Base-by-base conservation (phyloP, 1,140 invertebrate species). In the Philopotamus ludificatus region DNA sequence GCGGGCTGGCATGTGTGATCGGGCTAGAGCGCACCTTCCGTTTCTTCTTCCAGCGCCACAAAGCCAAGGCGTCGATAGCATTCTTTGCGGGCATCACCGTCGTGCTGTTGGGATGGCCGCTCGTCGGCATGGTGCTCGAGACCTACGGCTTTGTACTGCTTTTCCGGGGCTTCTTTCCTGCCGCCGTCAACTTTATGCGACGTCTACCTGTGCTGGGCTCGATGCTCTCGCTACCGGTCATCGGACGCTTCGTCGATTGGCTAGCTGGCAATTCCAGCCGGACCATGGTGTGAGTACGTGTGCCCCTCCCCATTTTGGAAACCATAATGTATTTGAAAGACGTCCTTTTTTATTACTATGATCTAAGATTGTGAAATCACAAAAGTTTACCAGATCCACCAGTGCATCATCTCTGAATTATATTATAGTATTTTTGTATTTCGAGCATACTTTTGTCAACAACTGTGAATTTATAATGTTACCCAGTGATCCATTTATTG, bases 21-120 rank as follows among this genome's bases (percentile, higher is more conserved):
- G 97, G 97, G 1, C 82, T 98, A 34, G 91, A 96, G 79, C 83
- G 96, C 75, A 99, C 97, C 22, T 89, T 98, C 71, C 87, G 91
- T 74, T 99, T 99, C 76, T 99, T 99, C 81, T 99, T 99, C 78
- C 97, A 99, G 85, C 81, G 87, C 61, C 95, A 99, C 75, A 99
- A 99, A 86, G 77, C 95, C 3, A 96, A 92, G 85, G 97, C 91
- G 0, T 93, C 94, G 7, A 77, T 86, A 7, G 88, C 93, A 10
- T 99, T 99, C 80, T 93, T 99, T 75, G 92, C 94, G 16, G 98
- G 98, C 4, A 94, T 99, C 70, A 77, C 91, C 3, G 84, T 98
- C 54, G 96, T 99, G 20, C 81, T 99, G n/a, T 74, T 98, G 42
- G 97, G 97, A 39, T 99, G 92, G 89, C 96, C 97, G 1, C 81